Evolutionary conservation across 2,113 vertebrate species (phyloP).

Genomic region (Cinclus mexicanus): DNA sequence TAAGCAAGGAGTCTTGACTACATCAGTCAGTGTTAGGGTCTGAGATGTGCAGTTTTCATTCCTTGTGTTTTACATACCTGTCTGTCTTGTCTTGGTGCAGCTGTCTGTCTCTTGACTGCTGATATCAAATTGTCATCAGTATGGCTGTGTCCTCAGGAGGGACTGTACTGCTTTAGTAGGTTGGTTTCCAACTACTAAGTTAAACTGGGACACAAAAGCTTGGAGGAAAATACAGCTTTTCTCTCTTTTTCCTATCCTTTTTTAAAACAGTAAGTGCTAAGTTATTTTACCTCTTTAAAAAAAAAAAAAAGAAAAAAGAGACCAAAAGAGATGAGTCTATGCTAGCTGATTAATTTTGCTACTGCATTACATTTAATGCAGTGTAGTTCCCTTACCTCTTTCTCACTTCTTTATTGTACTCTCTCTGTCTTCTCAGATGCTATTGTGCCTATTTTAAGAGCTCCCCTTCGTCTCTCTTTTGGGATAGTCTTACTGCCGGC

Average conservation of each 20-base stretch:
- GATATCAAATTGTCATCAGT: neutral
- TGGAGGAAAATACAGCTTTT: neutral
- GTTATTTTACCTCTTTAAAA: neutral
- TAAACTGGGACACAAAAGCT: neutral
- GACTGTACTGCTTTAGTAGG: neutral
- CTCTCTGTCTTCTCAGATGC: neutral
- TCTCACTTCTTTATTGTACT: neutral
- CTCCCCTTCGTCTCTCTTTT: neutral
- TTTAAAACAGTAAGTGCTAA: neutral
- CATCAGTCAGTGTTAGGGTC: neutral
- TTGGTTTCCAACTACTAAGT: neutral
- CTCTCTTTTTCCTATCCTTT: neutral
- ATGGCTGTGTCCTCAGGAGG: neutral
- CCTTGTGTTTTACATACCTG: neutral
- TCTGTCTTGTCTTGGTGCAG: neutral
- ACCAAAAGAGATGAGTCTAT: neutral
- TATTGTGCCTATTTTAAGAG: neutral
- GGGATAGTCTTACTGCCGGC: neutral
- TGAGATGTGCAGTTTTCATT: neutral
- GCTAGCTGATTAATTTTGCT: neutral
- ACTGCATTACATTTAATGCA: neutral
- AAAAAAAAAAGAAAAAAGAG: neutral
- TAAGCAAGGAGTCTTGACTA: neutral
- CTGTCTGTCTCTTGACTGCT: neutral
- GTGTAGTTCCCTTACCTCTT: neutral